Evolutionary conservation across 2,113 vertebrate genomes (phyloP).

Genomic region (Oriolus oriolus): DNA sequence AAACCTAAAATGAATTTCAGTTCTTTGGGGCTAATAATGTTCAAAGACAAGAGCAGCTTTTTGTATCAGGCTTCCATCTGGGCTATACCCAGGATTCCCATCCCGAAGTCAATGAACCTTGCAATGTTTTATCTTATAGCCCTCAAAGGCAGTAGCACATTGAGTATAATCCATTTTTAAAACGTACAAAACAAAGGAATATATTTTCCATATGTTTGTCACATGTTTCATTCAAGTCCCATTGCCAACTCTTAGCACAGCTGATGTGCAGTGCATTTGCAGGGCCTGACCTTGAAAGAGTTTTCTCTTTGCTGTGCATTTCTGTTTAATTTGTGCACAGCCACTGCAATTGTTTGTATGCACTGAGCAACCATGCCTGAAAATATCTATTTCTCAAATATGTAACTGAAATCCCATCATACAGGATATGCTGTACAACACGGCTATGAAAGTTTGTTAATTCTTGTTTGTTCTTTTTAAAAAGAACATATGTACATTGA

Average conservation of each 20-base stretch:
- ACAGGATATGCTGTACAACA: not conserved
- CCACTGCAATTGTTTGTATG: not conserved
- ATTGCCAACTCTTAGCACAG: not conserved
- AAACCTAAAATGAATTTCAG: slow-evolving; percentile 3
- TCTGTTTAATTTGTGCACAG: not conserved
- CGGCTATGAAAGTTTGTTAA: not conserved
- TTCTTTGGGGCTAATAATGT: slow-evolving; percentile 15
- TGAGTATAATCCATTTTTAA: not conserved
- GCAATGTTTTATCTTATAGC: not conserved
- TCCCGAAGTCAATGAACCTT: slow-evolving; percentile 36
- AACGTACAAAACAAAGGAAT: not conserved
- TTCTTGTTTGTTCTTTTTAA: not conserved
- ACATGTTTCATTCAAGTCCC: not conserved
- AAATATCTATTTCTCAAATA: not conserved
- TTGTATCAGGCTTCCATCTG: slow-evolving; percentile 16
- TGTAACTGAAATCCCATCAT: not conserved
- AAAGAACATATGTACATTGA: not conserved
- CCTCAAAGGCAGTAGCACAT: slow-evolving; percentile 40
- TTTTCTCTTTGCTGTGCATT: not conserved
- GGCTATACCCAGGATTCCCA: not conserved
- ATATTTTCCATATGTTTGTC: slow-evolving; percentile 48
- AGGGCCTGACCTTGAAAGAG: not conserved
- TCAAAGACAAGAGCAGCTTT: slow-evolving; percentile 30
- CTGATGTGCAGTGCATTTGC: not conserved
- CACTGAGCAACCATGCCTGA: not conserved